Evolutionary conservation across 2,797 vertebrate genomes (phyloP).

Genomic region (Neomorphus geoffroyi): DNA sequence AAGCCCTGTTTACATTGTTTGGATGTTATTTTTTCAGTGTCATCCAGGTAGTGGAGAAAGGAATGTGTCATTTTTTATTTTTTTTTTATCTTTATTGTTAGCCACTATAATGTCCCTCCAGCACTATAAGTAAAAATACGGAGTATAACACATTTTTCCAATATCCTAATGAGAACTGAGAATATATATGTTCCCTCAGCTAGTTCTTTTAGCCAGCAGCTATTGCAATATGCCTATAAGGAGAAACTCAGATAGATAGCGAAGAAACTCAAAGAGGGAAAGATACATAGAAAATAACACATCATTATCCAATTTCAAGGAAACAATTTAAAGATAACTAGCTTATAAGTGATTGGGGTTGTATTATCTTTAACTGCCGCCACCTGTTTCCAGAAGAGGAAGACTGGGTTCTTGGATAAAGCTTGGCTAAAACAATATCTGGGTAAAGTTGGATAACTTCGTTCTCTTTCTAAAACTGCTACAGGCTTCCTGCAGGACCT

Average conservation of each 20-base stretch:
- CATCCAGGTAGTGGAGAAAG: neutral
- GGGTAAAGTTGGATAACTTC: neutral
- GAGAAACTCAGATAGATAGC: neutral
- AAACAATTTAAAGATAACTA: slow-evolving; percentile 39
- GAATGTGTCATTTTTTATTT: neutral
- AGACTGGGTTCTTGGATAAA: neutral
- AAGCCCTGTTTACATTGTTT: neutral
- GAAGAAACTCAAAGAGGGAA: neutral
- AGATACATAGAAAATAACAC: neutral
- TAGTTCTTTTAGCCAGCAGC: slow-evolving; percentile 4
- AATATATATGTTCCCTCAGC: neutral
- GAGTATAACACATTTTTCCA: neutral
- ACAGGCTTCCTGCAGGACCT: neutral
- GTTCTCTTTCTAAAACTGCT: neutral
- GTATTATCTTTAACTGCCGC: slow-evolving; percentile 26
- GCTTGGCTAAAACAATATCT: neutral
- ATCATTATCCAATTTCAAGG: neutral
- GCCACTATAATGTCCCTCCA: neutral
- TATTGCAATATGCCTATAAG: slow-evolving; percentile 11
- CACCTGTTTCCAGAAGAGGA: slow-evolving; percentile 24
- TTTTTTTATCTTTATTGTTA: slow-evolving; percentile 22
- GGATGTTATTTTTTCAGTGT: neutral
- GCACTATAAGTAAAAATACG: slow-evolving; percentile 9
- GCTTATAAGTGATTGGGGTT: slow-evolving; percentile 37
- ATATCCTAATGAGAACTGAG: slow-evolving; percentile 27